Percentiles rank a stretch among this genome's conserved stretches.
Evolutionary conservation across 1,140 invertebrate species (phyloP).

Genomic region (Sitobion miscanthi): DNA sequence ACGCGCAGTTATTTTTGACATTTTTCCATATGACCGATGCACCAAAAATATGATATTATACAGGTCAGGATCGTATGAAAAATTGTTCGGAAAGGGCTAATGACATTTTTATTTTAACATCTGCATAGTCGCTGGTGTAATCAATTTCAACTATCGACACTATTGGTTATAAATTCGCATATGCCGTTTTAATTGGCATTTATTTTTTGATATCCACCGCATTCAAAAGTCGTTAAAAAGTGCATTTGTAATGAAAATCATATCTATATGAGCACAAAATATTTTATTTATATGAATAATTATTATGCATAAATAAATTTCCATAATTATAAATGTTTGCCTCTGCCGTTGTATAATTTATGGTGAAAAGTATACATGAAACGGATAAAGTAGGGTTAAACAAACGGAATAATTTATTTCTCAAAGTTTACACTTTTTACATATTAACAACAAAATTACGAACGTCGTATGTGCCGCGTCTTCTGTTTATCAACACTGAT

Average conservation of each 20-base stretch:
- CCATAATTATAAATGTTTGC: slow-evolving; percentile 8
- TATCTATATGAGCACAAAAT: neutral
- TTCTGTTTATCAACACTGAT: neutral
- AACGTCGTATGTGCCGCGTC: neutral
- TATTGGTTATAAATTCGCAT: neutral
- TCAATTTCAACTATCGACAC: neutral
- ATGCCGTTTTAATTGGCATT: neutral
- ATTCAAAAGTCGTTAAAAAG: neutral
- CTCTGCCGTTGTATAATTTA: neutral
- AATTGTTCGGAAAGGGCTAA: neutral
- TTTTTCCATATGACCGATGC: neutral
- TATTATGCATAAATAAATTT: slow-evolving; percentile 33
- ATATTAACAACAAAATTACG: neutral
- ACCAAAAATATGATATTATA: neutral
- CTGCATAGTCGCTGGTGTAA: neutral
- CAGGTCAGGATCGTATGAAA: neutral
- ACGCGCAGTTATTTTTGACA: neutral
- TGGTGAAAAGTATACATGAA: neutral
- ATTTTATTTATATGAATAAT: neutral
- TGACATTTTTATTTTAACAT: neutral
- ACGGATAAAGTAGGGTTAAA: neutral
- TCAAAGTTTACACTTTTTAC: slow-evolving; percentile 6
- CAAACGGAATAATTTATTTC: neutral
- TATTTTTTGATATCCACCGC: neutral
- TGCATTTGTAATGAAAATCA: neutral